Conservation (phyloP, 2,113 vertebrate genomes). For the Eolophus roseicapilla region DNA sequence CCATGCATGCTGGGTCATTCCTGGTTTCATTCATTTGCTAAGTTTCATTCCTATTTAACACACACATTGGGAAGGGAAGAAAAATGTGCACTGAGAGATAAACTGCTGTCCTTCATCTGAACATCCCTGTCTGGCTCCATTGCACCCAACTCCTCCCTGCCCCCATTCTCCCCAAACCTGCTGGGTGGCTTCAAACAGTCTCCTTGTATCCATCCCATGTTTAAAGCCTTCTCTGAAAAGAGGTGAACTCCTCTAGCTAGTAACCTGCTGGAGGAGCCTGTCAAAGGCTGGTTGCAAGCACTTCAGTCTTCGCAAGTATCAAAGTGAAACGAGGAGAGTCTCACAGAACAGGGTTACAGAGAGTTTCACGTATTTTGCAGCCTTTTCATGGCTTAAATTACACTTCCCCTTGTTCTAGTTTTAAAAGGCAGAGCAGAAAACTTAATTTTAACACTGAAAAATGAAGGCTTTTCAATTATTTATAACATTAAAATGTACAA, state of each 20-base stretch:
- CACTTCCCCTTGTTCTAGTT: slow-evolving; percentile 68
- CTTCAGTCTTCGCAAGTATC: slow-evolving; percentile 63
- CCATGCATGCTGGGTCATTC: neutral
- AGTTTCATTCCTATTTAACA: neutral
- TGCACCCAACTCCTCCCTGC: slow-evolving; percentile 4
- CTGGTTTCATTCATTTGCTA: neutral
- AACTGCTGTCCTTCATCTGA: neutral
- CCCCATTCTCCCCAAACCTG: slow-evolving; percentile 33
- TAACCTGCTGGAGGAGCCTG: slow-evolving; percentile 60
- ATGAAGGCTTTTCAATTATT: slow-evolving; percentile 75
- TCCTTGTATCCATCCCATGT: slow-evolving; percentile 42
- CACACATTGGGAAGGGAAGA: neutral
- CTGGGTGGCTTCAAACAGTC: slow-evolving; percentile 64
- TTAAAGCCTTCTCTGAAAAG: slow-evolving; percentile 60
- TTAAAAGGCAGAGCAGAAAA: slow-evolving; percentile 74
- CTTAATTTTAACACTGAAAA: slow-evolving; percentile 71
- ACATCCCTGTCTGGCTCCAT: neutral
- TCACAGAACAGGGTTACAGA: slow-evolving; percentile 61
- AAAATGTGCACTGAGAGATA: neutral
- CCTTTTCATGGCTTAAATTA: slow-evolving; percentile 71
- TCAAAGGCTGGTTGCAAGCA: slow-evolving; percentile 41
- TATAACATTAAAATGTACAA: slow-evolving; percentile 76
- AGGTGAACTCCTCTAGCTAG: slow-evolving; percentile 64
- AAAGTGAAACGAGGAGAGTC: slow-evolving; percentile 52
- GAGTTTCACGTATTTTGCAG: slow-evolving; percentile 62